phyloP scores from a whole-genome alignment of 2,888 invertebrate species.

The Elegia similella region DNA sequence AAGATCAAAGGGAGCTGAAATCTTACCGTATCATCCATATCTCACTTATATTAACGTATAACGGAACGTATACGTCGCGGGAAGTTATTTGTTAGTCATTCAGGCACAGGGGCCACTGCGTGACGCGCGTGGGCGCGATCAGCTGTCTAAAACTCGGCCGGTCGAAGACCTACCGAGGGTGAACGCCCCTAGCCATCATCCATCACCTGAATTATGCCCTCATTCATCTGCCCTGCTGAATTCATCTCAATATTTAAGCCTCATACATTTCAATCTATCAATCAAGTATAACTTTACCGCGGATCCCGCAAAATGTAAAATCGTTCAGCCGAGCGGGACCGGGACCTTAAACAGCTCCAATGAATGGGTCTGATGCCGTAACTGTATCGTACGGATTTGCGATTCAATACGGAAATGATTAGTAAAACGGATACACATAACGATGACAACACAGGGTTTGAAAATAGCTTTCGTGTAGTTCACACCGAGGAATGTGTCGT shows the following conservation, averaged over 20 bases:
- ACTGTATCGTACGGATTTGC: conserved; percentile 14
- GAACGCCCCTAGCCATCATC: conserved; percentile 53
- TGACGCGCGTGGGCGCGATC: conserved; percentile 50
- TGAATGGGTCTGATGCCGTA: conserved; percentile 34
- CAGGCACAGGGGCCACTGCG: conserved; percentile 31
- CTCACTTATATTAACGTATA: conserved; percentile 36
- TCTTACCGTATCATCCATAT: conserved; percentile 1
- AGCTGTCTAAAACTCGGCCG: conserved; percentile 74
- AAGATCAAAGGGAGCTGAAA: background rate
- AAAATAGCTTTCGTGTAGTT: background rate
- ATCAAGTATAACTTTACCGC: conserved; percentile 37
- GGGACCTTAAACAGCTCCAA: conserved; percentile 21
- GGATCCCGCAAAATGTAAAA: conserved; percentile 38
- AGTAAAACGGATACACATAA: conserved; percentile 7
- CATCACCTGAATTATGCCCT: conserved; percentile 64
- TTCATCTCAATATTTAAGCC: conserved; percentile 71
- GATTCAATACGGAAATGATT: conserved; percentile 19
- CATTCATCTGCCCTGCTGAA: conserved; percentile 54
- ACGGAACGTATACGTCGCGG: conserved; percentile 41
- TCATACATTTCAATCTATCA: conserved; percentile 65
- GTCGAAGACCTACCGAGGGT: conserved; percentile 67
- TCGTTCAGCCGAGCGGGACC: conserved; percentile 38
- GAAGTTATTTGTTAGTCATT: conserved; percentile 51
- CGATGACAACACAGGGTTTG: conserved; percentile 2
- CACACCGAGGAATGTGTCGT: background rate